Evolutionary conservation across 2,888 invertebrate species (phyloP), one percentile per base, ranked within the genome.

Genomic region (Trilocha varians): DNA sequence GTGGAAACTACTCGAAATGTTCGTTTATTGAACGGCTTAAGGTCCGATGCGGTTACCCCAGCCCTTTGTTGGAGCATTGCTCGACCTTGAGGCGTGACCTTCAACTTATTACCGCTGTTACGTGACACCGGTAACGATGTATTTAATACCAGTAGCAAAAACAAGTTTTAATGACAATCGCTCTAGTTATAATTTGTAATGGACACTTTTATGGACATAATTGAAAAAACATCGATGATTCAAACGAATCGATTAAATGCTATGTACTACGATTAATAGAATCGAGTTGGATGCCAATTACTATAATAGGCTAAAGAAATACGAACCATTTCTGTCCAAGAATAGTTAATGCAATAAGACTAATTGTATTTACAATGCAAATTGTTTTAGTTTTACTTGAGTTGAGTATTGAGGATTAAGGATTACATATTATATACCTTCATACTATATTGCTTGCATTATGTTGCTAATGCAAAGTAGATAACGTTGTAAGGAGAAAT

Each of bases 81-180:
- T 25, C 25, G 54, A 54, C 56, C 56, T 56, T 54, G 54, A 35
- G 39, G 39, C 15, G 33, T 48, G 52, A 55, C 55, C 55, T 52
- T 53, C 44, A 48, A 49, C 48, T 47, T 48, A 43, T n/a, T 44
- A 43, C 42, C 39, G 32, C 37, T 39, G 34, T 42, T 42, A 32
- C 18, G 13, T 34, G 40, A 32, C 39, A 32, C 35, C 13, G 4
- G 38, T 41, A 34, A 39, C 14, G 36, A 14, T 15, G 34, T 36
- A 16, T 36, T 15, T 16, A n/a, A 36, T 11, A 36, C 13, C 16
- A 13, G 36, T 15, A 25, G 25, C 11, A 25, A 25, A 9, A 9
- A 25, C 25, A 25, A 11, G 11, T 11, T 25, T 9, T 25, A 25
- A 34, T 4, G 6, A 13, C 13, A n/a, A 34, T 6, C 13, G 34